These are phyloP conservation scores for Cheilosia scutellata DNA, from an alignment of 2,888 invertebrate genomes.

Conservation along the genomic window DNA sequence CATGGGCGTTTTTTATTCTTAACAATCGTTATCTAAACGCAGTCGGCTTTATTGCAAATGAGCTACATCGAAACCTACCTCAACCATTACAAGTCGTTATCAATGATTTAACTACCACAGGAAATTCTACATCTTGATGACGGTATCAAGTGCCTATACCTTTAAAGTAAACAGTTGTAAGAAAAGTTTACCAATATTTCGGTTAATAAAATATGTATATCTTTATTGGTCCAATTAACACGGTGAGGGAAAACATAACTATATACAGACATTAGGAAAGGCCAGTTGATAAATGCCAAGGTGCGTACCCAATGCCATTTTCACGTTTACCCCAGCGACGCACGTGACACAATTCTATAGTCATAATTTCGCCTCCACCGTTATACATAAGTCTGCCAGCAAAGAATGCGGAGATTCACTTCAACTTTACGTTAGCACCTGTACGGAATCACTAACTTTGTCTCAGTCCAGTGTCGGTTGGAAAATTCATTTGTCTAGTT, in stretches of 20 bases:
- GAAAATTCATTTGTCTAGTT: slow-evolving; percentile 35
- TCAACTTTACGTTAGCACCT: slow-evolving; percentile 19
- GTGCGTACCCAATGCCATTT: slow-evolving; percentile 57
- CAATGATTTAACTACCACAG: too few relatives aligned
- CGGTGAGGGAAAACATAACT: slow-evolving; percentile 6
- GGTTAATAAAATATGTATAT: slow-evolving; percentile 8
- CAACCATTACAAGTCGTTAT: too few relatives aligned
- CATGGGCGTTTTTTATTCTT: too few relatives aligned
- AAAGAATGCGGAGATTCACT: slow-evolving; percentile 62
- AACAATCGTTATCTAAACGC: too few relatives aligned
- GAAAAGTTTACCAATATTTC: neutral
- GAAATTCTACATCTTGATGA: too few relatives aligned
- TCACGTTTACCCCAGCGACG: slow-evolving; percentile 53
- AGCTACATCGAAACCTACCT: too few relatives aligned
- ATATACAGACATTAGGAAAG: slow-evolving; percentile 20
- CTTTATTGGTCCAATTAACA: slow-evolving; percentile 41
- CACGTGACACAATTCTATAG: slow-evolving; percentile 62
- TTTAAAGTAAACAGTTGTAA: neutral
- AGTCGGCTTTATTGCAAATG: too few relatives aligned
- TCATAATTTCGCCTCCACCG: slow-evolving; percentile 27
- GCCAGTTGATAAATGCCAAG: slow-evolving; percentile 43
- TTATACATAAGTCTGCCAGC: slow-evolving; percentile 39
- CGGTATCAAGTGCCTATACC: too few relatives aligned
- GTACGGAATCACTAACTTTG: slow-evolving; percentile 41
- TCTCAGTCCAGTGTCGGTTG: neutral